Evolutionary conservation across 2,888 invertebrate genomes (phyloP).

Genomic region (Bursaphelenchus okinawaensis): DNA sequence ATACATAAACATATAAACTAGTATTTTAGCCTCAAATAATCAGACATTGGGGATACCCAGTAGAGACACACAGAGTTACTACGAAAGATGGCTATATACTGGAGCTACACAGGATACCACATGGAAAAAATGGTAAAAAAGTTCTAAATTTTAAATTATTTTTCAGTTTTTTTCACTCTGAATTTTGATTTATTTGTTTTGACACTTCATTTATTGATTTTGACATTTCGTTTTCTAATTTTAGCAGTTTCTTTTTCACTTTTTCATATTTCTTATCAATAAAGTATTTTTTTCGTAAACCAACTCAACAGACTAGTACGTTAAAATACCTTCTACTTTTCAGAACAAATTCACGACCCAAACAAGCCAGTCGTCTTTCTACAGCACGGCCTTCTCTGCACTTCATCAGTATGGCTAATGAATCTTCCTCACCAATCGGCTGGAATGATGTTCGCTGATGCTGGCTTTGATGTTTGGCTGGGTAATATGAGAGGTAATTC

Average conservation of each 20-base stretch:
- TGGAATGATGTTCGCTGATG: slow-evolving; percentile 49
- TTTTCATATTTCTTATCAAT: no score
- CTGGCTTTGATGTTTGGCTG: slow-evolving; percentile 42
- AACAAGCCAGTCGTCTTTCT: slow-evolving; percentile 45
- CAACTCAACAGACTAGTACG: not conserved
- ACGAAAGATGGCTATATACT: slow-evolving; percentile 62
- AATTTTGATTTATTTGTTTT: not conserved
- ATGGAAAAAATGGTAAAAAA: slow-evolving; percentile 33
- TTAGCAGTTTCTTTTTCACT: no score
- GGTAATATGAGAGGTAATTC: slow-evolving; percentile 41
- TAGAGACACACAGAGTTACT: slow-evolving; percentile 61
- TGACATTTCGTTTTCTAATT: no score
- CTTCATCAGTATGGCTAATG: slow-evolving; percentile 40
- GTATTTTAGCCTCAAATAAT: slow-evolving; percentile 57
- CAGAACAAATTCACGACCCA: not conserved
- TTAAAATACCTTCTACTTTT: not conserved
- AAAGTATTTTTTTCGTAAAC: no score
- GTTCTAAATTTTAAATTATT: not conserved
- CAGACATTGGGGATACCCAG: slow-evolving; percentile 61
- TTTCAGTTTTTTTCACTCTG: not conserved
- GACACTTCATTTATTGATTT: no score
- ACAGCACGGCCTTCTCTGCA: slow-evolving; percentile 53
- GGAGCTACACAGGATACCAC: slow-evolving; percentile 64
- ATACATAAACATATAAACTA: slow-evolving; percentile 1
- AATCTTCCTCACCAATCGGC: slow-evolving; percentile 43